Conservation (phyloP, 2,113 vertebrate species). For the Paradoxurus hermaphroditus region DNA sequence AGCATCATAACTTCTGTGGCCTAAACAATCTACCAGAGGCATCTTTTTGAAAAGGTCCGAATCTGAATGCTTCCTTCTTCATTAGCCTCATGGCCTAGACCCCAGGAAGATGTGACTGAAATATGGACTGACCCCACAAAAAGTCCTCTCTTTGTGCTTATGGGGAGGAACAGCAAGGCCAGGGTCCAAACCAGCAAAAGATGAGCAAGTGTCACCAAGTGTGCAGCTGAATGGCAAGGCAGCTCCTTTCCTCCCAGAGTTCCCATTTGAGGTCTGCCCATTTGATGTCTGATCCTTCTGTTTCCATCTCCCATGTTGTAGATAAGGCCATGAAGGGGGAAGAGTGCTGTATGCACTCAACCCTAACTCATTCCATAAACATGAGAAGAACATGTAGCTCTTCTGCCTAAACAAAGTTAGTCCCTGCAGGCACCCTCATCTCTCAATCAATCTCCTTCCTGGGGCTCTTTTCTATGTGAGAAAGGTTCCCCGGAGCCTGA, state of each 20-base stretch:
- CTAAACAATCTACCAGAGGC: neutral
- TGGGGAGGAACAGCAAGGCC: neutral
- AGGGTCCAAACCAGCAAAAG: neutral
- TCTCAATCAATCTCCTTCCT: neutral
- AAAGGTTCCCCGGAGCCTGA: neutral
- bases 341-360: neutral
- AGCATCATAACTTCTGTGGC: neutral
- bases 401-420: neutral
- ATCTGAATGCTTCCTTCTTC: neutral
- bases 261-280: neutral
- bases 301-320: neutral
- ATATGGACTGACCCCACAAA: too few relatives aligned
- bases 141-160: neutral
- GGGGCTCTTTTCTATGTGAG: neutral
- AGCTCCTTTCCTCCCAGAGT: neutral
- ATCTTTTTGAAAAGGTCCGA: neutral
- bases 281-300: fast-evolving
- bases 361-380: neutral
- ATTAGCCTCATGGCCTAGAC: neutral
- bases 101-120: neutral
- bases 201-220: fast-evolving
- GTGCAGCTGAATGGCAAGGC: neutral
- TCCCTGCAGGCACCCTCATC: neutral
- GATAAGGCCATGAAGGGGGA: neutral
- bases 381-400: neutral